phyloP scores from a whole-genome alignment of 1,140 invertebrate species.

The Tigriopus japonicus region DNA sequence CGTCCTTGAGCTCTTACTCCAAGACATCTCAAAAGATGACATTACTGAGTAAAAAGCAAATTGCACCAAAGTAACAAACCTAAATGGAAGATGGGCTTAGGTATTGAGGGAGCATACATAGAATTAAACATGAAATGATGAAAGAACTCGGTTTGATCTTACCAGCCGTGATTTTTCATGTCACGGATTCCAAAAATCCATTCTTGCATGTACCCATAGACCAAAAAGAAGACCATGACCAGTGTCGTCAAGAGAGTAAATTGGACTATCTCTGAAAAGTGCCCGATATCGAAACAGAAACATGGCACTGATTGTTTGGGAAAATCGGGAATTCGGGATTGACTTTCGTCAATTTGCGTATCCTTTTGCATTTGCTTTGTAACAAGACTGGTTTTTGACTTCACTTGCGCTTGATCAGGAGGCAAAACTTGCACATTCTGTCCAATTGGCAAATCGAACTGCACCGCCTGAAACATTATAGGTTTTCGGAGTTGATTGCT shows the following conservation, averaged over 20 bases:
- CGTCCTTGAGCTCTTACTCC: conserved; percentile 11
- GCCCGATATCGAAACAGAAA: neutral
- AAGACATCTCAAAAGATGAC: neutral
- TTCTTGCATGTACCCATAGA: neutral
- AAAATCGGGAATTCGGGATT: no score
- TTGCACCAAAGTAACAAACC: conserved; percentile 1
- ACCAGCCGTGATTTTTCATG: no score
- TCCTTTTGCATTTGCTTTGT: no score
- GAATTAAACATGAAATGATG: neutral
- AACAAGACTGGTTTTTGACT: no score
- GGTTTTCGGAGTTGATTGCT: no score
- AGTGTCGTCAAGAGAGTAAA: neutral
- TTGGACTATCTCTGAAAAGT: neutral
- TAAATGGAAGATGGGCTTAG: neutral
- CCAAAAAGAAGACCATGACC: neutral
- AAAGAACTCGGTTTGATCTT: no score
- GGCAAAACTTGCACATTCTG: no score
- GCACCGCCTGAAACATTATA: no score
- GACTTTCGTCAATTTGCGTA: no score
- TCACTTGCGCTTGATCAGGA: no score
- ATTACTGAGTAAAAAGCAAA: conserved; percentile 19
- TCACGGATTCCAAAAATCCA: neutral
- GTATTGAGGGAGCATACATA: neutral
- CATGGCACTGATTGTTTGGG: neutral
- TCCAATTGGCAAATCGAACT: no score